These are phyloP conservation scores for Eupristina koningsbergeri DNA, from an alignment of 1,140 invertebrate genomes.

Conservation along the genomic window DNA sequence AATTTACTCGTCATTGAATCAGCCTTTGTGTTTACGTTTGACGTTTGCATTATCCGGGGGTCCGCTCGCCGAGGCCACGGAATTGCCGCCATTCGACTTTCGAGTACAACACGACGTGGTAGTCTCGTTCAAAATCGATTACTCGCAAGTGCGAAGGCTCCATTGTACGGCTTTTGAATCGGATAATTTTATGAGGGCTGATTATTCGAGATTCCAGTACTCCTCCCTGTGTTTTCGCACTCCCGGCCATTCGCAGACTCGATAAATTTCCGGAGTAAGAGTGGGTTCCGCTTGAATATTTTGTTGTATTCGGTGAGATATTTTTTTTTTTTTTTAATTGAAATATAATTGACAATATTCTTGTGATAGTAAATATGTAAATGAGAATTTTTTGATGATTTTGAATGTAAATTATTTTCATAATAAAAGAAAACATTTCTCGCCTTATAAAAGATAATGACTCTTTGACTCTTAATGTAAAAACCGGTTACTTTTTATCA, in stretches of 20 bases:
- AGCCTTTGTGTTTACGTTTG: constrained; percentile 27
- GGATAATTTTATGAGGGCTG: constrained; percentile 29
- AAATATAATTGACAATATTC: too few relatives aligned
- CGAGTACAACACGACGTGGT: constrained; percentile 14
- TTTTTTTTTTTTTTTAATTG: too few relatives aligned
- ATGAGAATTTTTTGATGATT: too few relatives aligned
- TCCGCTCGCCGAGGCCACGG: background rate
- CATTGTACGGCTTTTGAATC: constrained; percentile 28
- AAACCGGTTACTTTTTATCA: too few relatives aligned
- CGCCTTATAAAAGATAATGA: too few relatives aligned
- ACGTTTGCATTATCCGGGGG: constrained; percentile 24
- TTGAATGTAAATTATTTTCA: too few relatives aligned
- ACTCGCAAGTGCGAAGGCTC: background rate
- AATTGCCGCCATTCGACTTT: constrained; percentile 21
- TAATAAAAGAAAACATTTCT: too few relatives aligned
- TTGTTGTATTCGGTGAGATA: background rate
- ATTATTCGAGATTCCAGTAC: constrained; percentile 12
- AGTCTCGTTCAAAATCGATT: constrained; percentile 32
- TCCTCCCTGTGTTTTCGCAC: background rate
- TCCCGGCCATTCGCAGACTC: background rate
- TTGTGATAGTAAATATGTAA: too few relatives aligned
- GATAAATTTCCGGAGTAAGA: background rate
- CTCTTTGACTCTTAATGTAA: too few relatives aligned
- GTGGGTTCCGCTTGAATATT: constrained; percentile 24
- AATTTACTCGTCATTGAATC: constrained; percentile 9